A percentile compares a stretch with the other conserved stretches of the same genome.
phyloP scores from a whole-genome alignment of 2,888 invertebrate genomes.

The Eubasilissa splendida region DNA sequence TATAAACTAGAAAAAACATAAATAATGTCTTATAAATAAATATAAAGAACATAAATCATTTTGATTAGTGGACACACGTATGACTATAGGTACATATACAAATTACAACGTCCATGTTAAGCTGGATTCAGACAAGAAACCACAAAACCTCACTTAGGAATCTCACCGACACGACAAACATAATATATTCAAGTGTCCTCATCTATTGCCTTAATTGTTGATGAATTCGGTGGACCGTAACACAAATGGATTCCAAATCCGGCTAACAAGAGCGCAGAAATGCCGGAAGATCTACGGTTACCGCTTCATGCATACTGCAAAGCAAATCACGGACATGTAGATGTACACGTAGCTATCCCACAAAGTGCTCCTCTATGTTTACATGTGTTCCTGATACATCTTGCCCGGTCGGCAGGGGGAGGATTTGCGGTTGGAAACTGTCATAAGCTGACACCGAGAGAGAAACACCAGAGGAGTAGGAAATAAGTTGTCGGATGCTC shows the following conservation, averaged over 20 bases:
- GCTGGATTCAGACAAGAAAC: constrained; percentile 2
- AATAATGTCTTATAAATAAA: too few species aligned
- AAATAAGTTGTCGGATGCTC: constrained; percentile 49
- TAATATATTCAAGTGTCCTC: constrained; percentile 15
- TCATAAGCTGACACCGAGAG: constrained; percentile 53
- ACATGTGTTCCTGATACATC: constrained; percentile 48
- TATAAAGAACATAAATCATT: too few species aligned
- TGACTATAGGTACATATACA: too few species aligned
- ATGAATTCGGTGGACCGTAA: constrained; percentile 12
- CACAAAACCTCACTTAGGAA: constrained; percentile 9
- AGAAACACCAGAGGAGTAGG: constrained; percentile 42
- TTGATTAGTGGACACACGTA: too few species aligned
- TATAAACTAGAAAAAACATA: too few species aligned
- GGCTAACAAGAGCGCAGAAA: constrained; percentile 25
- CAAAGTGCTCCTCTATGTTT: constrained; percentile 46
- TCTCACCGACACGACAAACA: background rate
- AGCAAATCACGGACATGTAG: constrained; percentile 30
- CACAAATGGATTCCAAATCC: constrained; percentile 24
- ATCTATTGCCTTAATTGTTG: constrained; percentile 24
- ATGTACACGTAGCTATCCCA: constrained; percentile 22
- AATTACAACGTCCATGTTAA: too few species aligned
- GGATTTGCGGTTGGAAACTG: constrained; percentile 48
- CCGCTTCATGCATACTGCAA: constrained; percentile 35
- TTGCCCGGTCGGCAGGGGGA: constrained; percentile 25
- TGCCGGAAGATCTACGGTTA: constrained; percentile 24